These are phyloP conservation scores for Plemyria rubiginata DNA, from an alignment of 2,888 invertebrate species.

Conservation along the genomic window DNA sequence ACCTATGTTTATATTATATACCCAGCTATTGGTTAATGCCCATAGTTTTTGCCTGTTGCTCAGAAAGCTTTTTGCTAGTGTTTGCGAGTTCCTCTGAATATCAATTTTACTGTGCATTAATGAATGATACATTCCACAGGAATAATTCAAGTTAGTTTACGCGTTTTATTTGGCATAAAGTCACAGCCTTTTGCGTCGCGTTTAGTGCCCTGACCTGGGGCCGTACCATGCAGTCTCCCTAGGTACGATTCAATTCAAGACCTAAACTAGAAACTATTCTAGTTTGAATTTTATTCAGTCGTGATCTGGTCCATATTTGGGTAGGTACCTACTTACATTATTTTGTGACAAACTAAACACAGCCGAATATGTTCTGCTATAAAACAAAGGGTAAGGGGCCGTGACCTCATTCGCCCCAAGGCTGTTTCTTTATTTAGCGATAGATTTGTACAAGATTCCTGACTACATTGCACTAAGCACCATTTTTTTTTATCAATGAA, in stretches of 20 bases:
- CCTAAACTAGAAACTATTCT: too few species aligned
- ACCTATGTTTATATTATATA: not conserved
- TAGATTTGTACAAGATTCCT: constrained; percentile 17
- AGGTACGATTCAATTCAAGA: too few species aligned
- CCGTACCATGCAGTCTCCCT: too few species aligned
- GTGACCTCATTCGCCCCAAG: constrained; percentile 25
- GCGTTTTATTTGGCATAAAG: constrained; percentile 25
- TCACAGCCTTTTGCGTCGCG: constrained; percentile 20
- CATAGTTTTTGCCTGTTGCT: not conserved
- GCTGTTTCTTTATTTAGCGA: constrained; percentile 10
- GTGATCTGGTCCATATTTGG: too few species aligned
- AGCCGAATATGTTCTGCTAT: too few species aligned
- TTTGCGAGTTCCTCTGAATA: not conserved
- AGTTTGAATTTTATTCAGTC: too few species aligned
- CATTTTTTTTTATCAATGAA: not conserved
- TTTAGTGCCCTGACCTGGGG: constrained; percentile 17
- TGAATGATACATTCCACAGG: constrained; percentile 16
- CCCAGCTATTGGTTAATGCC: not conserved
- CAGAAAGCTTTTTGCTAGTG: not conserved
- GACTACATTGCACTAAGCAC: constrained; percentile 8
- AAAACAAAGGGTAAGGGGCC: not conserved
- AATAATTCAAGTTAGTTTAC: constrained; percentile 12
- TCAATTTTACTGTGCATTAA: not conserved
- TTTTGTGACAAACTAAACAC: too few species aligned
- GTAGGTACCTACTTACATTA: too few species aligned